Evolutionary conservation across 1,140 invertebrate species (phyloP), one percentile per base, ranked within the genome.

Genomic region (Papilio polytes): DNA sequence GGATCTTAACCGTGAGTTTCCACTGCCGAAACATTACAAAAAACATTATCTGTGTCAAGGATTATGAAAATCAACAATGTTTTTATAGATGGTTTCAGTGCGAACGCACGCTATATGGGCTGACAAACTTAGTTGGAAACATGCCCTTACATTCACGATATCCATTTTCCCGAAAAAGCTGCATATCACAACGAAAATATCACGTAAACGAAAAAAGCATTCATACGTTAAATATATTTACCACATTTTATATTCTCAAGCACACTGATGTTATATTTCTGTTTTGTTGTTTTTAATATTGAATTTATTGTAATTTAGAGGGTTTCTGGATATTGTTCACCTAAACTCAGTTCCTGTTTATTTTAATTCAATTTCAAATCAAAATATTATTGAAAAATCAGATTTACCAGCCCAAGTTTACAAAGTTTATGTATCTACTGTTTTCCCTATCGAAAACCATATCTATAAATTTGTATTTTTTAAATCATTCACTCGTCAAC

Each of bases 171-270:
- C 6, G 2, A n/a, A 46, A 74, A n/a, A 74, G 73, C 73, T 74
- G 73, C 73, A 20, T 74, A 22, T 44, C 41, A 74, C 73, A 74
- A 63, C 20, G 20, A 63, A 63, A 63, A 63, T 59, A 63, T 63
- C 59, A 63, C 59, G 8, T 63, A 26, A 63, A 59, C 20, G 56
- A 59, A 63, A 63, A 59, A n/a, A 63, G 10, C 53, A 59, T 12
- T 26, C 22, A 26, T 12, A 22, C 20, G 2, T 63, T 26, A 63
- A 63, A 26, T 26, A 63, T 63, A 63, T 63, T 59, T 22, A 63
- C 20, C 59, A 63, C 9, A 63, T 12, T 22, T 63, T 26, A 63
- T 3, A 12, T 12, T 63, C 22, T 63, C 59, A 63, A 12, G 9
- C 59, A 22, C 22, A 63, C 20, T 26, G 36, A 41, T 41, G 3